These are phyloP conservation scores for Hippoglossus stenolepis DNA, from an alignment of 2,113 vertebrate species.

Conservation along the genomic window DNA sequence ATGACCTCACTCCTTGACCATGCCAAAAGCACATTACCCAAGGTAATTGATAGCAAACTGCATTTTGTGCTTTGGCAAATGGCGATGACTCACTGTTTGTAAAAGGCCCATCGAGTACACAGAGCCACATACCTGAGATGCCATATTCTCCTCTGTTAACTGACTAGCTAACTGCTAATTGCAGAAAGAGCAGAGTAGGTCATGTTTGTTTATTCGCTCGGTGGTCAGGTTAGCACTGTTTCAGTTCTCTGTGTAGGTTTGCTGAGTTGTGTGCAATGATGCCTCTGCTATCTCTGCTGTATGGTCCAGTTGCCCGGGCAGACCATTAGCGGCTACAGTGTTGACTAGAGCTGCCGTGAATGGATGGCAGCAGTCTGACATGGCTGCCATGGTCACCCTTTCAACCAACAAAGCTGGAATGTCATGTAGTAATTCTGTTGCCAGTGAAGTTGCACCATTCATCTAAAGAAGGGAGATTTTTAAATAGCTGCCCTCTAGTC, in stretches of 20 bases:
- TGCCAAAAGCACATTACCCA: constrained; percentile 17
- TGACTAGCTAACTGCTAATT: constrained; percentile 20
- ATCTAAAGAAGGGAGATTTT: constrained; percentile 12
- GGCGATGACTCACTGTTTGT: constrained; percentile 35
- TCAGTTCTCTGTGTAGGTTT: constrained; percentile 13
- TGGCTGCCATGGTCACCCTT: constrained; percentile 43
- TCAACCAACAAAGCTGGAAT: constrained; percentile 47
- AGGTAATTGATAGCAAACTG: constrained; percentile 28
- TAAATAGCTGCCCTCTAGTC: background rate
- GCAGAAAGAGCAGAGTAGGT: constrained; percentile 8
- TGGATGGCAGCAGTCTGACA: constrained; percentile 40
- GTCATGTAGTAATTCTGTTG: constrained; percentile 50
- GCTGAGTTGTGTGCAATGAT: constrained; percentile 12
- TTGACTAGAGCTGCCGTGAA: constrained; percentile 26
- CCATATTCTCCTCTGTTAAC: constrained; percentile 5
- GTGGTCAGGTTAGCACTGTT: background rate
- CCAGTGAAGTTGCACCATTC: constrained; percentile 29
- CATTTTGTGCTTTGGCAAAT: constrained; percentile 27
- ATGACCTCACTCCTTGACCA: constrained; percentile 35
- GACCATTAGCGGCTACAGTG: constrained; percentile 14
- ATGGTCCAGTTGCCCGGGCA: constrained; percentile 16
- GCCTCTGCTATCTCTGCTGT: constrained; percentile 3
- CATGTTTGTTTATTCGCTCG: constrained; percentile 31
- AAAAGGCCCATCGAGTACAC: constrained; percentile 9
- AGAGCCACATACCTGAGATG: constrained; percentile 45